Conservation (phyloP, 1,140 invertebrate genomes). For the Liolophura sinensis region DNA sequence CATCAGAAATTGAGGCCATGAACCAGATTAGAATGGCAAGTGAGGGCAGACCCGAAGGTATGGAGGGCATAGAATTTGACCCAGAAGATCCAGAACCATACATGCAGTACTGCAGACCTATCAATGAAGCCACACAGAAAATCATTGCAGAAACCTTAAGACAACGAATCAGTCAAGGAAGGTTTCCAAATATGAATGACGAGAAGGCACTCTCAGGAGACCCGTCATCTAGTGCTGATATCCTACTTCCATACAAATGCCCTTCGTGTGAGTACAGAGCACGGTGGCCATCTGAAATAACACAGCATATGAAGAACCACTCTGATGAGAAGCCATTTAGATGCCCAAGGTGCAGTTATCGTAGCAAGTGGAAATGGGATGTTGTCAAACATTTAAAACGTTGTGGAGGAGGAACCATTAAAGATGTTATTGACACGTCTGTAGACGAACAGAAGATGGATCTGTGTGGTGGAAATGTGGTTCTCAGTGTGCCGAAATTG, state of each 20-base stretch:
- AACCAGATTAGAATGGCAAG: too few species aligned
- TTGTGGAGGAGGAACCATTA: constrained; percentile 55
- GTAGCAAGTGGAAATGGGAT: constrained; percentile 61
- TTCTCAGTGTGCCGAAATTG: too few species aligned
- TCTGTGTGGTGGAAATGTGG: constrained; percentile 6
- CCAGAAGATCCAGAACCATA: background rate
- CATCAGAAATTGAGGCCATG: too few species aligned
- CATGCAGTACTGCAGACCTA: background rate
- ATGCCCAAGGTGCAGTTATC: constrained; percentile 56
- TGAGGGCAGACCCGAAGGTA: too few species aligned
- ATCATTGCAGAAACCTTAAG: background rate
- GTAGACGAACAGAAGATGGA: constrained; percentile 28
- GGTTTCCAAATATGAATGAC: too few species aligned
- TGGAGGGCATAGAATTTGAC: background rate
- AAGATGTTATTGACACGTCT: constrained; percentile 55
- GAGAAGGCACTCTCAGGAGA: background rate
- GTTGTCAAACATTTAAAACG: constrained; percentile 58
- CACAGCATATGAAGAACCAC: constrained; percentile 60
- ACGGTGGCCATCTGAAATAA: constrained; percentile 58
- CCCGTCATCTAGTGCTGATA: constrained; percentile 12
- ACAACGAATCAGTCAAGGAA: background rate
- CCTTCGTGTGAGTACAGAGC: constrained; percentile 54
- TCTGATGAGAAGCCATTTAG: constrained; percentile 57
- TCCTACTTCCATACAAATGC: constrained; percentile 54
- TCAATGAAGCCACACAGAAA: constrained; percentile 1